Conservation (phyloP, 2,797 vertebrate species). For the Rhinichthys osculus region DNA sequence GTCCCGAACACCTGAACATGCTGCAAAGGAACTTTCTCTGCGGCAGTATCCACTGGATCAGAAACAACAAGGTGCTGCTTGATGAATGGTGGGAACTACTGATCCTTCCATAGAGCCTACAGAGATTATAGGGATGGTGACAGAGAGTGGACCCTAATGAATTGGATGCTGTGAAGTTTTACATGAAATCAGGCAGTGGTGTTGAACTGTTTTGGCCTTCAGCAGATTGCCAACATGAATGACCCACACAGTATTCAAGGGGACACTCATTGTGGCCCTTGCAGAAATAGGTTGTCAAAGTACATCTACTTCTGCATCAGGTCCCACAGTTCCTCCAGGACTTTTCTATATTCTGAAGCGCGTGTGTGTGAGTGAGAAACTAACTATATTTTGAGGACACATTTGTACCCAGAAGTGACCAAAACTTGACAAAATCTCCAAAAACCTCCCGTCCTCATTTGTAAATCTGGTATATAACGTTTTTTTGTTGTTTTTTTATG, state of each 20-base stretch:
- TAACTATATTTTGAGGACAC: too few species aligned
- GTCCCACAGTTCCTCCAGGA: not conserved
- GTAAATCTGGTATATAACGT: too few species aligned
- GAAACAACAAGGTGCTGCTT: not conserved
- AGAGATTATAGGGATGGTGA: not conserved
- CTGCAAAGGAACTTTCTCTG: not conserved
- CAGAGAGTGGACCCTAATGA: not conserved
- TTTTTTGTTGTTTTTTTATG: too few species aligned
- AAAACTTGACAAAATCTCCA: too few species aligned
- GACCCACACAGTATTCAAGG: not conserved
- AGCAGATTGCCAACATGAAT: not conserved
- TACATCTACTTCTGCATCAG: conserved; percentile 10
- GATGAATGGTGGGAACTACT: conserved; percentile 25
- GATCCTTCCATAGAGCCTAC: not conserved
- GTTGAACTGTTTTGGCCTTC: not conserved
- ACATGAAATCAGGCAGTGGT: conserved; percentile 4
- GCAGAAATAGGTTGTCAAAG: not conserved
- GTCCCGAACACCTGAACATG: not conserved
- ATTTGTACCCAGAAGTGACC: too few species aligned
- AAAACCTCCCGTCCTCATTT: too few species aligned
- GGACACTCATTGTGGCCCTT: not conserved
- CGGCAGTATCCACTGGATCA: not conserved
- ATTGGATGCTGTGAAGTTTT: not conserved
- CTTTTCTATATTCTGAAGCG: not conserved
- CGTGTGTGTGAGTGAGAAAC: not conserved